phyloP scores from a whole-genome alignment of 1,140 invertebrate genomes.

The Trinorchestia longiramus region DNA sequence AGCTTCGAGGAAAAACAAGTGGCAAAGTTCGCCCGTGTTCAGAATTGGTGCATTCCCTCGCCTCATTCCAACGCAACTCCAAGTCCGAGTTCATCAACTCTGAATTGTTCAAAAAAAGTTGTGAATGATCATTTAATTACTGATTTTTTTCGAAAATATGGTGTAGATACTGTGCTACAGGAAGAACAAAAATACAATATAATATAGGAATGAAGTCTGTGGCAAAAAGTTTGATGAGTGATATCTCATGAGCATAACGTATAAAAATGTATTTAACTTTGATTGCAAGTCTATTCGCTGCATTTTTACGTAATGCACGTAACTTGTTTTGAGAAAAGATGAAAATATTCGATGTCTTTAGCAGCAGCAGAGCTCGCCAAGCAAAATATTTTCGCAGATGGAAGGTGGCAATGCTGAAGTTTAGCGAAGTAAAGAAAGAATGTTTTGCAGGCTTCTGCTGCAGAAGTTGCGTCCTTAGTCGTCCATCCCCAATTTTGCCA shows the following conservation, averaged over 20 bases:
- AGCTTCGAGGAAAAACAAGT: too few relatives aligned
- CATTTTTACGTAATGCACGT: not conserved
- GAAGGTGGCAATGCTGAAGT: not conserved
- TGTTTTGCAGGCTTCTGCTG: not conserved
- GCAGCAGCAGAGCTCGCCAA: not conserved
- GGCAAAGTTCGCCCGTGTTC: too few relatives aligned
- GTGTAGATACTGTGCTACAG: too few relatives aligned
- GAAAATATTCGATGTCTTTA: not conserved
- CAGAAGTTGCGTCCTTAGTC: not conserved
- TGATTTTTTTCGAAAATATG: too few relatives aligned
- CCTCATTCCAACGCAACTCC: too few relatives aligned
- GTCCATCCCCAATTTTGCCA: constrained; percentile 28
- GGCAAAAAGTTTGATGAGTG: not conserved
- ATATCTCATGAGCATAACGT: not conserved
- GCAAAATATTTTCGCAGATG: not conserved
- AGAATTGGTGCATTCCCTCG: too few relatives aligned
- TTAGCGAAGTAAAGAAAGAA: constrained; percentile 2
- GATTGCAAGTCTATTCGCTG: too few relatives aligned
- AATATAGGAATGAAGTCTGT: too few relatives aligned
- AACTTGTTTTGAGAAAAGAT: not conserved
- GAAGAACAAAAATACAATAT: too few relatives aligned
- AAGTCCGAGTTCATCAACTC: too few relatives aligned
- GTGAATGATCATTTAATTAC: too few relatives aligned
- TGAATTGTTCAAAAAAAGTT: too few relatives aligned
- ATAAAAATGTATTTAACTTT: not conserved